Evolutionary conservation across 2,113 vertebrate species (phyloP), one percentile per base, ranked within the genome.

Genomic region (Lamprotornis superbus): DNA sequence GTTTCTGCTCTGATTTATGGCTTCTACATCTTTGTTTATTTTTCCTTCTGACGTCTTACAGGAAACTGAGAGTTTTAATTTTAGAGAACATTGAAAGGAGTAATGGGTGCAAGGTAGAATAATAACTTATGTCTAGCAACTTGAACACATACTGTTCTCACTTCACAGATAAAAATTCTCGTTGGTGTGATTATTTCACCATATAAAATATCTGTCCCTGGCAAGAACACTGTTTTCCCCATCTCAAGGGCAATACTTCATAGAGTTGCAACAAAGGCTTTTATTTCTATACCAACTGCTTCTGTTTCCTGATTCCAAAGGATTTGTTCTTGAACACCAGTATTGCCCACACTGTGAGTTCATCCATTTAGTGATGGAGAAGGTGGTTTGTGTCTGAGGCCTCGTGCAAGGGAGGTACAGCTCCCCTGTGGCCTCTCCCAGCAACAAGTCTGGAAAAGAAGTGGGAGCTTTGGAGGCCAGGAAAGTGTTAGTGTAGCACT

Each of bases 1-100:
- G 78, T 89, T 95, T 95, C 95, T 91, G 56, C 37, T 70, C 3
- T 83, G 79, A 97, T 95, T 95, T 95, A 97, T 92, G 75, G 30
- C 77, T 89, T 86, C 71, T 23, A 18, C 52, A 30, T n/a, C 73
- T 87, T 71, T 61, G 40, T 87, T 82, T 63, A n/a, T 80, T 92
- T 97, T 97, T 93, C 59, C 89, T 63, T 91, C 82, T 57, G 37
- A 39, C 52, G 15, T 76, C 49, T 47, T 15, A 27, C 11, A 90
- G 75, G 67, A 88, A 94, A 83, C 20, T 0, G 8, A 40, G 47
- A 50, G 35, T 85, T 68, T 61, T 86, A 27, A 76, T 95, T 85
- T 73, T 25, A 35, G 83, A 61, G 67, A 89, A n/a, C 0, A 0
- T 0, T 52, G 19, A 57, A 44, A 76, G 24, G 28, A 95, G 11